Percentiles rank a stretch among this genome's conserved stretches.
Conservation (phyloP, 2,113 vertebrate species). For the Phoxinus phoxinus region DNA sequence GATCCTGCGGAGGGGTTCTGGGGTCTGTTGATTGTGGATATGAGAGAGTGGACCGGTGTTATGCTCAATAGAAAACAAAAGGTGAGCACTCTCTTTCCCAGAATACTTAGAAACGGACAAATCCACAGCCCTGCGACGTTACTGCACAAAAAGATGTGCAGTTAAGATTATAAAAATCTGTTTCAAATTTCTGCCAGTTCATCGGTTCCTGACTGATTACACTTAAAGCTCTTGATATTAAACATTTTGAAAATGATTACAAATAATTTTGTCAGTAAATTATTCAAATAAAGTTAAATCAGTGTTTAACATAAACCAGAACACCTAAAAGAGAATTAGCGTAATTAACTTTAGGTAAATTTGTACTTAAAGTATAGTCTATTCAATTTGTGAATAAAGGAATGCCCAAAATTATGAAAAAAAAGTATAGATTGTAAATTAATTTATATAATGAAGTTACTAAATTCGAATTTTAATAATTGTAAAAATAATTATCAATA, state of each 20-base stretch:
- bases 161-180: background rate
- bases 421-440: background rate
- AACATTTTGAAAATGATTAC: background rate
- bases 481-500: too few relatives aligned
- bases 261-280: background rate
- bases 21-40: slow-evolving; percentile 62
- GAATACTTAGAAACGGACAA: slow-evolving; percentile 67
- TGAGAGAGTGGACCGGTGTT: slow-evolving; percentile 72
- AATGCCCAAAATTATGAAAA: background rate
- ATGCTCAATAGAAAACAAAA: slow-evolving; percentile 76
- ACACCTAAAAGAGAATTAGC: background rate
- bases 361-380: too few relatives aligned
- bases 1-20: slow-evolving; percentile 65
- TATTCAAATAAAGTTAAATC: background rate
- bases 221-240: background rate
- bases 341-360: too few relatives aligned
- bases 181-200: background rate
- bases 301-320: background rate
- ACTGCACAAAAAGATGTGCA: slow-evolving; percentile 1
- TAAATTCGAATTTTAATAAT: background rate
- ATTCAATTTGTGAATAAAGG: background rate
- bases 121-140: slow-evolving; percentile 63
- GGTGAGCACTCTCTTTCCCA: slow-evolving; percentile 60
- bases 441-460: background rate
- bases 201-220: background rate